Conservation (phyloP, 2,113 vertebrate species). For the Lagenorhynchus albirostris region DNA sequence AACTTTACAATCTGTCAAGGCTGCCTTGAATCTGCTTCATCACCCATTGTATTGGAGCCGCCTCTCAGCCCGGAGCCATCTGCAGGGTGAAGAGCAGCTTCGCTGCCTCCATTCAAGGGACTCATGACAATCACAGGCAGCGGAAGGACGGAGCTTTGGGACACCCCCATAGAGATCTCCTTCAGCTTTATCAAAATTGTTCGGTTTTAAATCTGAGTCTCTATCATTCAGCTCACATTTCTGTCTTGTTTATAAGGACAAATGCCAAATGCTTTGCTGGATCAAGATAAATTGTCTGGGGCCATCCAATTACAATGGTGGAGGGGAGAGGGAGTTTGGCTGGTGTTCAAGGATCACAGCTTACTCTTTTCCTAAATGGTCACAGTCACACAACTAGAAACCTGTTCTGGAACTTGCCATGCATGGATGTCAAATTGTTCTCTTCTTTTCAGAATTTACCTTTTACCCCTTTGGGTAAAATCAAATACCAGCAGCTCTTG, state of each 20-base stretch:
- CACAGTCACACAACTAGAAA: background rate
- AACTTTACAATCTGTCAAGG: slow-evolving; percentile 61
- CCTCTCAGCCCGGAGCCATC: background rate
- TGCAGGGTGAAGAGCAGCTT: background rate
- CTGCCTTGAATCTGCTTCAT: slow-evolving; percentile 36
- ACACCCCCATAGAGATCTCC: background rate
- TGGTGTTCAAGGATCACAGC: background rate
- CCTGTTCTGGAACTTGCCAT: slow-evolving; percentile 13
- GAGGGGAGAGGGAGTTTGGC: background rate
- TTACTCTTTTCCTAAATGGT: slow-evolving; percentile 42
- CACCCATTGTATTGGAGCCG: background rate
- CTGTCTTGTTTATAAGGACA: background rate
- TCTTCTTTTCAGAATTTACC: background rate
- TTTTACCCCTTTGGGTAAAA: background rate
- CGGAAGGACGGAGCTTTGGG: background rate
- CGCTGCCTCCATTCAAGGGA: background rate
- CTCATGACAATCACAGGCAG: background rate
- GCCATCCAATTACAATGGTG: background rate
- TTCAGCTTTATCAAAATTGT: background rate
- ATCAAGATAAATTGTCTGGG: background rate
- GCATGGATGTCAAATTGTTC: background rate
- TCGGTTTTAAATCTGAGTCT: background rate
- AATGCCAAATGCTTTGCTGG: background rate
- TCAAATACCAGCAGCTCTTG: background rate
- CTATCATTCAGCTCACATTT: background rate